Conservation (phyloP, 2,888 invertebrate genomes). For the Sarcophaga subvicina region DNA sequence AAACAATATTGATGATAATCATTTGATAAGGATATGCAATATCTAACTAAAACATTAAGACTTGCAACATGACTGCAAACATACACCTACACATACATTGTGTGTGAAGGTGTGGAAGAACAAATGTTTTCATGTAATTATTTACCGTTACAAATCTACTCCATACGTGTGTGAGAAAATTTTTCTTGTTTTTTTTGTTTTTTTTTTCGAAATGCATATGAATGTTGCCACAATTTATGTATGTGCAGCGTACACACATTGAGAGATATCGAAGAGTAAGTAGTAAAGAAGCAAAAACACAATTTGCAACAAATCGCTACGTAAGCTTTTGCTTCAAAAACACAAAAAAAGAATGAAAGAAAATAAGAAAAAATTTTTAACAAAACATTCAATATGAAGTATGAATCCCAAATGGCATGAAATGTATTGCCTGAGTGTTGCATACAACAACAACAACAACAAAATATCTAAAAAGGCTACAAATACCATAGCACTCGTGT, state of each 20-base stretch:
- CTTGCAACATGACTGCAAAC: constrained; percentile 24
- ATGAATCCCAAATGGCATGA: constrained; percentile 54
- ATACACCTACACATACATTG: neutral
- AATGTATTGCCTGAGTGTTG: constrained; percentile 27
- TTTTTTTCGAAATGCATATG: neutral
- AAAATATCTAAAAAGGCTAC: neutral
- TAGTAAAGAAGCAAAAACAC: constrained; percentile 27
- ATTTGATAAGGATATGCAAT: constrained; percentile 56
- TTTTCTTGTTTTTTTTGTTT: neutral
- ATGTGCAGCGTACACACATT: constrained; percentile 3
- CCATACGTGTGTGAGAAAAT: neutral
- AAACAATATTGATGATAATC: constrained; percentile 50
- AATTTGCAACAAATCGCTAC: constrained; percentile 57
- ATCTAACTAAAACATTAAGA: constrained; percentile 18
- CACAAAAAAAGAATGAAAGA: neutral
- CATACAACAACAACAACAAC: neutral
- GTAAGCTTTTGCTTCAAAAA: constrained; percentile 15
- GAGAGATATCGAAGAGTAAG: neutral
- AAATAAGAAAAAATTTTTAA: neutral
- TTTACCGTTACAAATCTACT: constrained; percentile 31
- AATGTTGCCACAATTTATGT: constrained; percentile 43
- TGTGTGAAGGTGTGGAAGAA: constrained; percentile 22
- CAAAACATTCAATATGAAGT: constrained; percentile 42
- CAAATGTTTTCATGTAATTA: constrained; percentile 23
- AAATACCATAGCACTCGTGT: neutral